These are phyloP conservation scores for Rhodeus uyekii DNA, from an alignment of 2,797 vertebrate species.

Conservation along the genomic window DNA sequence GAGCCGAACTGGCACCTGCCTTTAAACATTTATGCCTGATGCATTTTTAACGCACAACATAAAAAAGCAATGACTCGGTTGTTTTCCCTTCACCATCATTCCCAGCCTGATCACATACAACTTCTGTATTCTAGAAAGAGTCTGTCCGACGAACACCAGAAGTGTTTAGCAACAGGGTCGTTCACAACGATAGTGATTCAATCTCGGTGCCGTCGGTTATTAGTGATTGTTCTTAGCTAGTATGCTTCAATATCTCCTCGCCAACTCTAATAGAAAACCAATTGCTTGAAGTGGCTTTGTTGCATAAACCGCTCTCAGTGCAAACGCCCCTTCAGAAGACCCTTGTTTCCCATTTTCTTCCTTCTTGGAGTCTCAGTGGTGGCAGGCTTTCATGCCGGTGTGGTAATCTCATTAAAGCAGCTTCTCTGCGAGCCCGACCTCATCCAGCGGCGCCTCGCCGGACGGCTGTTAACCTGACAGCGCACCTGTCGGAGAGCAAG, in stretches of 20 bases:
- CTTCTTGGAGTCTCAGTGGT: not conserved
- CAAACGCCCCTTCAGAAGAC: not conserved
- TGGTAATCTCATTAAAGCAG: constrained; percentile 50
- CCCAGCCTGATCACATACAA: constrained; percentile 1
- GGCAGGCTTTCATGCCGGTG: not conserved
- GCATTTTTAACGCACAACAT: constrained; percentile 51
- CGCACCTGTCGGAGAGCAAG: constrained; percentile 25
- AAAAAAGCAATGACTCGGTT: constrained; percentile 51
- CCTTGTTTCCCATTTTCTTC: not conserved
- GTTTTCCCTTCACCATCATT: constrained; percentile 44
- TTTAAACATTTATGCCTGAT: constrained; percentile 57
- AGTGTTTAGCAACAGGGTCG: too few relatives aligned
- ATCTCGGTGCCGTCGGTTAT: not conserved
- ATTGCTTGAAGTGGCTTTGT: too few relatives aligned
- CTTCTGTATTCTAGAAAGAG: constrained; percentile 19
- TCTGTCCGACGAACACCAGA: too few relatives aligned
- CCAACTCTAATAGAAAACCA: not conserved
- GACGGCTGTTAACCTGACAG: constrained; percentile 40
- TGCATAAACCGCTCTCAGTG: not conserved
- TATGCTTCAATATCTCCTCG: too few relatives aligned
- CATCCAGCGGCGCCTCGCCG: not conserved
- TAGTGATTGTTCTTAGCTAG: too few relatives aligned
- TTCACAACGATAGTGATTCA: not conserved
- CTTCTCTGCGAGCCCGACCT: constrained; percentile 23
- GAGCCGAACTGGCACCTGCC: constrained; percentile 42